phyloP scores from a whole-genome alignment of 1,140 invertebrate genomes.

The Carposina sasakii region DNA sequence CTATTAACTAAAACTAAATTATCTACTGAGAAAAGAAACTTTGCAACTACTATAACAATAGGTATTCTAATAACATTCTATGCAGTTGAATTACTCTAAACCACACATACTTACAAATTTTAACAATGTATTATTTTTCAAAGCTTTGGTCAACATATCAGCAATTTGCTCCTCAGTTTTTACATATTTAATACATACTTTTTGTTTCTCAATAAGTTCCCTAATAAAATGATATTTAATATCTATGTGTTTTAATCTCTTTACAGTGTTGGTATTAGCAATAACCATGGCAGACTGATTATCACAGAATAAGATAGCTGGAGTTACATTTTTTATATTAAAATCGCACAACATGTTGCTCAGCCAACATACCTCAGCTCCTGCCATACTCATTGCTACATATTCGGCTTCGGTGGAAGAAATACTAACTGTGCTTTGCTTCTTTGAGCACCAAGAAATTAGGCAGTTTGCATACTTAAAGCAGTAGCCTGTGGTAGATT shows the following conservation, averaged over 20 bases:
- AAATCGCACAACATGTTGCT: not conserved
- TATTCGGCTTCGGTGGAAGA: not conserved
- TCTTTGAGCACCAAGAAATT: not conserved
- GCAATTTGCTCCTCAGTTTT: not conserved
- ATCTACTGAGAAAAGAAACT: too few species aligned
- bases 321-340: not conserved
- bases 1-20: too few species aligned
- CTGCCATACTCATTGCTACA: not conserved
- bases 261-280: not conserved
- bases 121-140: too few species aligned
- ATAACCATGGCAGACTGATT: not conserved
- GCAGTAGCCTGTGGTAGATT: not conserved
- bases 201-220: not conserved
- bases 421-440: not conserved
- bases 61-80: too few species aligned
- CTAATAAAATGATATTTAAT: conserved; percentile 1
- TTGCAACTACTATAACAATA: too few species aligned
- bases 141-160: not conserved
- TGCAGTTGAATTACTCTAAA: too few species aligned
- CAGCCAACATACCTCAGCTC: not conserved
- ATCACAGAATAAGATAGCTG: not conserved
- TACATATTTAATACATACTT: not conserved
- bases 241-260: not conserved
- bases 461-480: not conserved
- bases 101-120: too few species aligned